Conservation (phyloP, 2,113 vertebrate genomes). For the Clarias macrocephalus region DNA sequence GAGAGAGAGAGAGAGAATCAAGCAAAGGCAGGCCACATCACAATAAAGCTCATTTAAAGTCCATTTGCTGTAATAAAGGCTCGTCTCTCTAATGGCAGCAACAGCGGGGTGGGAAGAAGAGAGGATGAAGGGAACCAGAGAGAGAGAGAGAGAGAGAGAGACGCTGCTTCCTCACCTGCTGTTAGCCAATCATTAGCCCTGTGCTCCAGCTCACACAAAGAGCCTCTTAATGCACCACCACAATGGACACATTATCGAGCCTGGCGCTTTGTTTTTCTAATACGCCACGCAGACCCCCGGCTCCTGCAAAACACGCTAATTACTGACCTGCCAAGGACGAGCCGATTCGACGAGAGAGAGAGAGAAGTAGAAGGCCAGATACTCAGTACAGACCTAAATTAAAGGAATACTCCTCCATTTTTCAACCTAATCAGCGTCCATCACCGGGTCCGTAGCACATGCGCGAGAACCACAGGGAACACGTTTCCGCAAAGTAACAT, state of each 20-base stretch:
- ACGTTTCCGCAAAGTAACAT: neutral
- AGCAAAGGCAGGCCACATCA: constrained; percentile 83
- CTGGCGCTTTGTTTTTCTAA: constrained; percentile 84
- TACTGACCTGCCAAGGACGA: constrained; percentile 72
- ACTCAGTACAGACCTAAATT: neutral
- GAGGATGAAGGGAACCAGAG: constrained; percentile 66
- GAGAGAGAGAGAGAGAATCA: constrained; percentile 76
- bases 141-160: constrained; percentile 49
- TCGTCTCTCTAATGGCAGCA: constrained; percentile 88
- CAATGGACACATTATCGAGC: constrained; percentile 89
- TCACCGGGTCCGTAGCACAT: neutral
- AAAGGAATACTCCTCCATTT: constrained; percentile 3
- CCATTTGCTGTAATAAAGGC: constrained; percentile 94
- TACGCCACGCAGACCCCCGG: constrained; percentile 68
- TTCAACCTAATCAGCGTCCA: no score
- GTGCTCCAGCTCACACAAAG: constrained; percentile 88
- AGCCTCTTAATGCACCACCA: constrained; percentile 87
- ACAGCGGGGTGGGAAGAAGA: constrained; percentile 85
- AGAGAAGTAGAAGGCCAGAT: constrained; percentile 12
- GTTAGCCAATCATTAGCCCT: constrained; percentile 98
- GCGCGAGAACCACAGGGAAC: neutral
- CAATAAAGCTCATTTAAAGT: constrained; percentile 93
- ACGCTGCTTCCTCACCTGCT: constrained; percentile 91
- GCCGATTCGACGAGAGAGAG: constrained; percentile 49
- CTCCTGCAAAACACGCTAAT: constrained; percentile 70